Conservation (phyloP, 2,797 vertebrate species). For the Muscicapa striata region DNA sequence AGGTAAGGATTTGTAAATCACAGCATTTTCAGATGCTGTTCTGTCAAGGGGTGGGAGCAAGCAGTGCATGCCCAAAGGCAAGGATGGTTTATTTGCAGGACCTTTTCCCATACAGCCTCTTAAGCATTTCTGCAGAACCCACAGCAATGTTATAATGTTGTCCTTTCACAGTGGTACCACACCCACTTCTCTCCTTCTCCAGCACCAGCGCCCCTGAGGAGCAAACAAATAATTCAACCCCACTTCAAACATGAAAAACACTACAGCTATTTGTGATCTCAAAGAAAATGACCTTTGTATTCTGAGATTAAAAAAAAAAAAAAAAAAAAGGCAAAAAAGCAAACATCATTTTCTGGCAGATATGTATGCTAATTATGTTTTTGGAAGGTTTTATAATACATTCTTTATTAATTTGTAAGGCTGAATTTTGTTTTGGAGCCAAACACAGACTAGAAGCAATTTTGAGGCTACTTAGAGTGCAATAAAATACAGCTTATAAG, state of each 20-base stretch:
- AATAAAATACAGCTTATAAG: background rate
- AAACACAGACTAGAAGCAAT: background rate
- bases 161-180: background rate
- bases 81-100: background rate
- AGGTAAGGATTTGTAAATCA: background rate
- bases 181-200: background rate
- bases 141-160: background rate
- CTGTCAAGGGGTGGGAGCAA: background rate
- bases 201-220: background rate
- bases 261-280: background rate
- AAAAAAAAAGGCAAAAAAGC: background rate
- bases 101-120: background rate
- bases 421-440: background rate
- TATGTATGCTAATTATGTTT: background rate
- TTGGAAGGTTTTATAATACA: background rate
- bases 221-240: background rate
- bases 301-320: background rate
- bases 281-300: background rate
- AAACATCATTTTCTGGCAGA: background rate
- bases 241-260: background rate
- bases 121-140: background rate
- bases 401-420: background rate
- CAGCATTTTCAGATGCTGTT: background rate
- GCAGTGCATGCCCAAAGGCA: background rate
- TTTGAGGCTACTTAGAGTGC: background rate